Evolutionary conservation across 2,888 invertebrate genomes (phyloP), one percentile per base, ranked within the genome.

Genomic region (Bugulina stolonifera): DNA sequence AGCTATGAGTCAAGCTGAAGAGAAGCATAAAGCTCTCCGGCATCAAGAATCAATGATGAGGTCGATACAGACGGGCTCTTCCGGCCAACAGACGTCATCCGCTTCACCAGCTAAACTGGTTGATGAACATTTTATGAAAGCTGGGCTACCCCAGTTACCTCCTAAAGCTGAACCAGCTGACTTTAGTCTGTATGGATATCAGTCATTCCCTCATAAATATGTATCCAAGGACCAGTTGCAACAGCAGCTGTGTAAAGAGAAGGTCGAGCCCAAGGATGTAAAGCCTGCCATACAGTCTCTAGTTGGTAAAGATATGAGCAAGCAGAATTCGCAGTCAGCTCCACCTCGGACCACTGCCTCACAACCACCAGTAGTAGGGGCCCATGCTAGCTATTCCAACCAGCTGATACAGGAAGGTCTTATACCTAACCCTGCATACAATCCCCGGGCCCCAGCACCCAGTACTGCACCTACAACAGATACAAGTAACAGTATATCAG

Each of bases 381-480:
- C 64, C 14, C 64, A 64, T n/a, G 64, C 64, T 14, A 64, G 5
- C n/a, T 64, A 32, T 34, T 64, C 64, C 29, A 64, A 32, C n/a
- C 64, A 64, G 75, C 77, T 84, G 72, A 82, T 84, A 73, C 82
- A 83, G 74, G 83, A 84, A 76, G 84, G 84, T 54, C 76, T 84
- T 55, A 83, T 84, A 72, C 84, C 85, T 69, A 84, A 84, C 76
- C 84, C 84, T n/a, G 80, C 84, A 72, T 84, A 84, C 77, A 90
- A 88, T 88, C 52, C 70, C 29, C 43, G 23, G 22, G 27, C 10
- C 25, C 43, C 70, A 5, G 70, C 29, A 5, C 27, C 70, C 23
- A 25, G 52, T 25, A 70, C 23, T 70, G 70, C 27, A 14, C 32
- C 14, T 34, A 35, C 70, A 3, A 70, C 18, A n/a, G 23, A 70